Evolutionary conservation across 2,113 vertebrate genomes (phyloP).

Genomic region (Boulengeromyrus knoepffleri): DNA sequence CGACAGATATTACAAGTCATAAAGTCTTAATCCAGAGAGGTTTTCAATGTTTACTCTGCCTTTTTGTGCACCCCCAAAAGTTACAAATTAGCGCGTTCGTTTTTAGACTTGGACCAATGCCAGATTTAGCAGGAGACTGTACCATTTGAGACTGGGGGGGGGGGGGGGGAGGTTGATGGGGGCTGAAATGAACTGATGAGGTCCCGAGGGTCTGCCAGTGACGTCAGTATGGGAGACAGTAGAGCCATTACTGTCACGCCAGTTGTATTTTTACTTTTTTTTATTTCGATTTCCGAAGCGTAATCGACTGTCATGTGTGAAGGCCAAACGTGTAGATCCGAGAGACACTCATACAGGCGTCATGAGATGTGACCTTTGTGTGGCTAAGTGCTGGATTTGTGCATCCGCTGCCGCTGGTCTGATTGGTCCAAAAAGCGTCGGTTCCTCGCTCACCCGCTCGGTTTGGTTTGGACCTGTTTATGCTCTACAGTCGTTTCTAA

Average conservation of each 20-base stretch:
- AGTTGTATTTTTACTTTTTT: background rate
- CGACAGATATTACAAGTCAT: constrained; percentile 4
- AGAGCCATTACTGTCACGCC: background rate
- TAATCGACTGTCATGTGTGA: background rate
- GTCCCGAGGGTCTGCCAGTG: background rate
- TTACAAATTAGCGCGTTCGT: background rate
- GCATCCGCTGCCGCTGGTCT: background rate
- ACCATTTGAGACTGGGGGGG: background rate
- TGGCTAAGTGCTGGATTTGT: background rate
- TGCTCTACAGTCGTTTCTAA: background rate
- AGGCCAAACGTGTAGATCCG: background rate
- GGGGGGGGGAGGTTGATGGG: background rate
- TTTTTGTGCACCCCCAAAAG: background rate
- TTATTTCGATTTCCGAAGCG: background rate
- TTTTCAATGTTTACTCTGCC: constrained; percentile 11
- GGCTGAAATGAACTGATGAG: background rate
- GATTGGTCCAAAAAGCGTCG: background rate
- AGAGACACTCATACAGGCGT: background rate
- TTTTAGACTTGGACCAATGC: constrained; percentile 12
- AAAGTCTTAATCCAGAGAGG: constrained; percentile 11
- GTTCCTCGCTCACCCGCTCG: background rate
- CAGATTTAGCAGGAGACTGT: background rate
- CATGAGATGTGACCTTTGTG: background rate
- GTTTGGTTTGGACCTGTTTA: background rate
- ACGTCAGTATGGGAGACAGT: background rate